Evolutionary conservation across 2,113 vertebrate genomes (phyloP), one percentile per base, ranked within the genome.

Genomic region (Thomomys bottae): DNA sequence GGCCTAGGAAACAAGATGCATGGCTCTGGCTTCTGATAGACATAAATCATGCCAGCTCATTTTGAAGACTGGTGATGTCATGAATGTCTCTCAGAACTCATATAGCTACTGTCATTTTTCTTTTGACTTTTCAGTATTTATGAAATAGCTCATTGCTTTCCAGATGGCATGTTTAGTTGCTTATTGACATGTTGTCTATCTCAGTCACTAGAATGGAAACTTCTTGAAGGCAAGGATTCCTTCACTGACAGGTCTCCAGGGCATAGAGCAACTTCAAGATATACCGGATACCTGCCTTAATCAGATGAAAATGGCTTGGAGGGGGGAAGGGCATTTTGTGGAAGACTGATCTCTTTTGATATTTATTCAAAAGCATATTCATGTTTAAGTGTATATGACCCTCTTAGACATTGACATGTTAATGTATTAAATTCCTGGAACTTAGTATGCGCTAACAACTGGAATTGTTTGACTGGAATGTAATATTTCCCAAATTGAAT

Each of bases 341-440:
- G 61, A 89, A 75, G 3, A 42, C 10, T 59, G 1, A 49, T 71
- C 32, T 76, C 57, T 89, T 70, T 88, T 67, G 64, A 89, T 12
- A 59, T 30, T 93, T 93, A 18, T 64, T 86, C 66, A 88, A 88
- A 68, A 87, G 91, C 85, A 7, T 20, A n/a, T 87, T 92, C 89
- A 40, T 72, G 24, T 87, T 89, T 54, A 70, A 81, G 66, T 84
- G 84, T 67, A 36, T 67, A 23, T 75, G 59, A 89, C 61, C 72
- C 23, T 92, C 38, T 70, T 87, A 26, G n/a, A 82, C 93, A 82
- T 80, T 67, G 71, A 67, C 49, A 3, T 2, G 5, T 26, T 81
- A 23, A 71, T 54, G 6, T 72, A 42, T 49, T 86, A 87, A 61
- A 45, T 84, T 26, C 89, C 80, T 76, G n/a, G n/a, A 54, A 83